Percentiles rank a stretch among this genome's conserved stretches.
Conservation (phyloP, 1,140 invertebrate genomes). For the Rhizoglyphus robini region DNA sequence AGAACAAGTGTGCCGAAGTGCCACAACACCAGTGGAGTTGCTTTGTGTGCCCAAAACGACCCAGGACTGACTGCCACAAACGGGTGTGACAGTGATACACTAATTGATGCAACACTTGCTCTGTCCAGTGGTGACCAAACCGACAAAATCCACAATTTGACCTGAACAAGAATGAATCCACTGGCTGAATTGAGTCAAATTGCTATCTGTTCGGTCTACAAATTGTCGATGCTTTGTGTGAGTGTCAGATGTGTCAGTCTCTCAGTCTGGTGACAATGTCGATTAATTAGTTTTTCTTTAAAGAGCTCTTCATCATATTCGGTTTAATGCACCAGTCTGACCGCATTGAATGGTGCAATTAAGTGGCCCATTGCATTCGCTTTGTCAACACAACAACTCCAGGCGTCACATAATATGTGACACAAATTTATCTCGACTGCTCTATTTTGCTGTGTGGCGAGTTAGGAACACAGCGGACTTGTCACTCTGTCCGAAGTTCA, state of each 20-base stretch:
- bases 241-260: background rate
- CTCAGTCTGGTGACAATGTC: constrained; percentile 6
- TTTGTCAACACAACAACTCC: background rate
- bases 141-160: no score
- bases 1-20: no score
- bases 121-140: no score
- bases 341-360: background rate
- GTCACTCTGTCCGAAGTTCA: background rate
- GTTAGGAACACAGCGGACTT: background rate
- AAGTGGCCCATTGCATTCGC: background rate
- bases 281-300: no score
- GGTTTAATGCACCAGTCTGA: background rate
- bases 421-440: background rate
- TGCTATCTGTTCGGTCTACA: background rate
- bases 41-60: no score
- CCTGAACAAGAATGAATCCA: no score
- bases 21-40: no score
- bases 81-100: no score
- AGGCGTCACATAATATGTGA: background rate
- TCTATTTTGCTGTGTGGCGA: background rate
- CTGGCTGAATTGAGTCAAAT: background rate
- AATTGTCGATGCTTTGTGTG: background rate
- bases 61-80: no score
- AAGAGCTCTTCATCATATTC: constrained; percentile 3
- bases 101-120: no score